Percentiles rank a stretch among this genome's conserved stretches.
These are phyloP conservation scores for Mastigias papua DNA, from an alignment of 30 jellyfish, hydroid and myxozoan species.

Conservation along the genomic window DNA sequence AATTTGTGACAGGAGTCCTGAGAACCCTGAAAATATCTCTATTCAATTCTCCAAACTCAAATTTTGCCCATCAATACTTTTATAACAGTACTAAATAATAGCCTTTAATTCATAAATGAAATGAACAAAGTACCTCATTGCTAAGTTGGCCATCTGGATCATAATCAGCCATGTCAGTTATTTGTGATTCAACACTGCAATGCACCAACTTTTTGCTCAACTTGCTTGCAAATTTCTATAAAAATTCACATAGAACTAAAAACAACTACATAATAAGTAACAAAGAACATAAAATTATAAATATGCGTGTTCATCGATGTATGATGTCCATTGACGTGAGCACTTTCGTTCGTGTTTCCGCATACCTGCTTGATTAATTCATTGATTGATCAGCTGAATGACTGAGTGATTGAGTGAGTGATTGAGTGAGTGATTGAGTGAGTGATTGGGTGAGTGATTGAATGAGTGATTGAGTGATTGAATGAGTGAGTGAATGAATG, in stretches of 20 bases:
- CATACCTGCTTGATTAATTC: too few species aligned
- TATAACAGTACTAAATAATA: background rate
- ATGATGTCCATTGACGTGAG: too few species aligned
- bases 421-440: too few species aligned
- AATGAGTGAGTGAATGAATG: too few species aligned
- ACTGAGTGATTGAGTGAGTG: too few species aligned
- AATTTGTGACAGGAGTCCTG: background rate
- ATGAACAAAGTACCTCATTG: slow-evolving; percentile 67
- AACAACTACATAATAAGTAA: background rate
- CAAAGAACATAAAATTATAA: too few species aligned
- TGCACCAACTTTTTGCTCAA: slow-evolving; percentile 32
- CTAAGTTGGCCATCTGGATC: slow-evolving; percentile 95
- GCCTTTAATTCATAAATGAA: background rate
- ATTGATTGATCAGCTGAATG: too few species aligned
- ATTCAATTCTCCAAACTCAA: background rate
- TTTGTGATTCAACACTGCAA: slow-evolving; percentile 5
- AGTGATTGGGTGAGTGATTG: too few species aligned
- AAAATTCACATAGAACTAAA: background rate
- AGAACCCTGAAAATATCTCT: background rate
- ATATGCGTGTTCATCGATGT: too few species aligned
- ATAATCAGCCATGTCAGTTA: slow-evolving; percentile 73
- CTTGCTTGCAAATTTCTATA: slow-evolving; percentile 69
- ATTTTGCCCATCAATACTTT: background rate
- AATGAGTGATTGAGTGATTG: too few species aligned
- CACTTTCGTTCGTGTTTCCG: too few species aligned